These are phyloP conservation scores for Macrophya alboannulata DNA, from an alignment of 2,888 invertebrate species.

Conservation along the genomic window DNA sequence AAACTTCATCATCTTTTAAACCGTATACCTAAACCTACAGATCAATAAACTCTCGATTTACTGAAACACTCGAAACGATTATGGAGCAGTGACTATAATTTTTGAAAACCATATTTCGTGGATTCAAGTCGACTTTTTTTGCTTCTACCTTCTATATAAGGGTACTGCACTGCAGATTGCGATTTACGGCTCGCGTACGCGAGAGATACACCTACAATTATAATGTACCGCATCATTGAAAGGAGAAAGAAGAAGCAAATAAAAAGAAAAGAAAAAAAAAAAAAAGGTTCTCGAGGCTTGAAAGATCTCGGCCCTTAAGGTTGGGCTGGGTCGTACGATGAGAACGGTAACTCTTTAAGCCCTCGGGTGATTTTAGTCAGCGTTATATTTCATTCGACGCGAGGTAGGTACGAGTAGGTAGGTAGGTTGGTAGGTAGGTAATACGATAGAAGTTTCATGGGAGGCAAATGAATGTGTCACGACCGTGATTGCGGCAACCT, in stretches of 20 bases:
- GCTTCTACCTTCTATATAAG: not conserved
- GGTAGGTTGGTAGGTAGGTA: slow-evolving; percentile 21
- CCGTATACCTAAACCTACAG: not conserved
- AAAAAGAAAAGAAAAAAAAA: not conserved
- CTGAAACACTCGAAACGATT: not conserved
- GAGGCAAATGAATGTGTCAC: slow-evolving; percentile 49
- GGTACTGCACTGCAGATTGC: not conserved
- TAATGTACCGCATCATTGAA: not conserved
- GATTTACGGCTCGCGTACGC: slow-evolving; percentile 28
- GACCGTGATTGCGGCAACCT: slow-evolving; percentile 55
- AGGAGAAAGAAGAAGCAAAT: too few species aligned
- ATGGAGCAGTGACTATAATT: not conserved
- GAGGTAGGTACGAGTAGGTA: not conserved
- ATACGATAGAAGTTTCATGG: slow-evolving; percentile 54
- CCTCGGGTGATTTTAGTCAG: slow-evolving; percentile 33
- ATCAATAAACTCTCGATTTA: not conserved
- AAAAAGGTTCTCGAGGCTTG: slow-evolving; percentile 7
- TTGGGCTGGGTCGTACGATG: slow-evolving; percentile 29
- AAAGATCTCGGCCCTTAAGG: slow-evolving; percentile 14
- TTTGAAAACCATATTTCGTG: slow-evolving; percentile 1
- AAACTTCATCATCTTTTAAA: too few species aligned
- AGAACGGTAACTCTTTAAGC: slow-evolving; percentile 44
- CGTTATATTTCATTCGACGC: slow-evolving; percentile 45
- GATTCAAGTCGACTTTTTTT: not conserved
- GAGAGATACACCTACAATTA: slow-evolving; percentile 37